Conservation (phyloP, 2,888 invertebrate genomes). For the Oscheius sp. region DNA sequence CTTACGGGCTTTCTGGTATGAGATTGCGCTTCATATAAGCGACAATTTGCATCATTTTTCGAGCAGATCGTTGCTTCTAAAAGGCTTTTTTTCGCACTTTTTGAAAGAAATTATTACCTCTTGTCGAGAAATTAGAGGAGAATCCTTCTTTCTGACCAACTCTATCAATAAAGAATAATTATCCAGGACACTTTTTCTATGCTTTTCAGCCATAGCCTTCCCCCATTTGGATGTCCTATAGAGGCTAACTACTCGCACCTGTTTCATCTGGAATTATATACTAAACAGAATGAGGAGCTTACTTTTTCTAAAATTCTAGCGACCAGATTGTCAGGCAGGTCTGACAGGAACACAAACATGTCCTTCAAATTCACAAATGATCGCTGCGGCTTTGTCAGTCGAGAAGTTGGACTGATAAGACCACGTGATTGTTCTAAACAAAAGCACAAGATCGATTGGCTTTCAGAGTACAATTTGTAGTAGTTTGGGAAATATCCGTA, state of each 20-base stretch:
- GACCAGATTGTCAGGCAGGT: too few species aligned
- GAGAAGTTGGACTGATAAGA: too few species aligned
- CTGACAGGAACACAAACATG: too few species aligned
- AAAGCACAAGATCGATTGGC: too few species aligned
- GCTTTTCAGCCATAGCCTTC: background rate
- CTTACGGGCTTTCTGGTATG: background rate
- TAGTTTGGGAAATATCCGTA: too few species aligned
- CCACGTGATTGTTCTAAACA: too few species aligned
- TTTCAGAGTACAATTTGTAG: too few species aligned
- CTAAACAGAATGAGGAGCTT: background rate
- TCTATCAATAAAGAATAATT: background rate
- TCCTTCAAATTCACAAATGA: too few species aligned
- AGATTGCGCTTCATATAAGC: background rate
- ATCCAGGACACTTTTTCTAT: slow-evolving; percentile 1
- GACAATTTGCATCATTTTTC: background rate
- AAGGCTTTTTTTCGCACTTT: background rate
- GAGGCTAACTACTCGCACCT: background rate
- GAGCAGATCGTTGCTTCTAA: background rate
- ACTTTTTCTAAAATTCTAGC: background rate
- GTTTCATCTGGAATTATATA: background rate
- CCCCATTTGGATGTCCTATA: background rate
- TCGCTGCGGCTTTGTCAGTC: too few species aligned
- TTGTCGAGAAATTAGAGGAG: background rate
- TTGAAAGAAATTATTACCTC: background rate
- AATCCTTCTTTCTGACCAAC: background rate